Evolutionary conservation across 2,797 vertebrate genomes (phyloP).

Genomic region (Lindbergichthys nudifrons): DNA sequence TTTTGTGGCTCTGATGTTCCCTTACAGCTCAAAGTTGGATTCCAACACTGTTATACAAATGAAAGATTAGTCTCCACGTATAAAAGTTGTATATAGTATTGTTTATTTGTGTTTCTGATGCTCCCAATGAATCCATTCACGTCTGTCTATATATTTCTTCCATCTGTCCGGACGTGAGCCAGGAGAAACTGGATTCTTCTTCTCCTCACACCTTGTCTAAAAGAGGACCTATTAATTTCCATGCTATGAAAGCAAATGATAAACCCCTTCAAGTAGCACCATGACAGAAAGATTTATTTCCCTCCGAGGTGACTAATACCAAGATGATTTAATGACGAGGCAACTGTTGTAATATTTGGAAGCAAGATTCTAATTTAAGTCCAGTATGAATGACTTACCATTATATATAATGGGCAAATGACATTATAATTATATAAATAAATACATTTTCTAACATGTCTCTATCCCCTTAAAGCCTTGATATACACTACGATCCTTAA

Average conservation of each 20-base stretch:
- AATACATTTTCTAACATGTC: conserved; percentile 21
- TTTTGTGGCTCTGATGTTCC: conserved; percentile 18
- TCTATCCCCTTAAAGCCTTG: neutral
- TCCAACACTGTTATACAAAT: conserved; percentile 45
- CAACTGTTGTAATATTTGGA: conserved; percentile 43
- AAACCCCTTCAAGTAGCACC: conserved; percentile 39
- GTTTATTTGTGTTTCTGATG: conserved; percentile 18
- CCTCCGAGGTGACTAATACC: conserved; percentile 37
- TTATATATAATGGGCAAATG: conserved; percentile 23
- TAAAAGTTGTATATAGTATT: neutral
- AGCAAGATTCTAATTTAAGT: conserved; percentile 36
- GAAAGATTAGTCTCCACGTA: conserved; percentile 41
- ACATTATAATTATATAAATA: conserved; percentile 21
- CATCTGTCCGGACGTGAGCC: conserved; percentile 52
- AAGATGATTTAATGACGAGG: conserved; percentile 27
- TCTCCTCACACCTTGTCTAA: conserved; percentile 59
- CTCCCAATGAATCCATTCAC: conserved; percentile 48
- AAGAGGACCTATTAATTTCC: conserved; percentile 52
- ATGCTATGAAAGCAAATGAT: conserved; percentile 47
- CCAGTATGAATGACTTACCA: conserved; percentile 14
- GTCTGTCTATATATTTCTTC: conserved; percentile 34
- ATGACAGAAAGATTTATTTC: conserved; percentile 63
- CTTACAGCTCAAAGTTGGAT: conserved; percentile 39
- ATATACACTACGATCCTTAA: neutral
- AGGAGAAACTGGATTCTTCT: conserved; percentile 58